A percentile compares a stretch with the other conserved stretches of the same genome.
Conservation (phyloP, 1,140 invertebrate species). For the Drosophila ogumai region DNA sequence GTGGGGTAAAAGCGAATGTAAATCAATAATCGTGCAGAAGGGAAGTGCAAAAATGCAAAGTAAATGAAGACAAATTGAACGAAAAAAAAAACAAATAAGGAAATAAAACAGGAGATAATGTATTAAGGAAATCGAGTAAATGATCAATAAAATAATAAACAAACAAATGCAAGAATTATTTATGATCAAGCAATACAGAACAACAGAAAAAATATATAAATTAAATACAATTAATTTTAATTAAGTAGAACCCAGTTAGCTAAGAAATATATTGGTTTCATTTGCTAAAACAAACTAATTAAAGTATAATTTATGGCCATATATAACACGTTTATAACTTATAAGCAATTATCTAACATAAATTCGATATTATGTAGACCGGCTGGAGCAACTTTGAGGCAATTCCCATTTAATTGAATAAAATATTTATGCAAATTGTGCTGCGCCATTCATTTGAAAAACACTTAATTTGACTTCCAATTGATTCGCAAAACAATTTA, state of each 20-base stretch:
- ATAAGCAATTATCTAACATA: conserved; percentile 14
- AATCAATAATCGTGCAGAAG: conserved; percentile 56
- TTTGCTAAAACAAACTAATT: neutral
- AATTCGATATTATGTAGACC: conserved; percentile 11
- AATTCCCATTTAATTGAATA: conserved; percentile 32
- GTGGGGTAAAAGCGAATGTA: conserved; percentile 50
- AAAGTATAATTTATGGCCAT: neutral
- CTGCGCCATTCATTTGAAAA: conserved; percentile 25
- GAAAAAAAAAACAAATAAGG: conserved; percentile 26
- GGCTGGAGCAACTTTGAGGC: neutral
- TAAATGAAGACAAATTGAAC: conserved; percentile 63
- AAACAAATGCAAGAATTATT: neutral
- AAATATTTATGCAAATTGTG: conserved; percentile 44
- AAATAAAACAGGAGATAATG: conserved; percentile 9
- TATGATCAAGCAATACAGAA: neutral
- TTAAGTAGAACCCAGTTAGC: neutral
- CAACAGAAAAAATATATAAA: neutral
- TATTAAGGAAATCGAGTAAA: neutral
- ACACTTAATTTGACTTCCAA: conserved; percentile 28
- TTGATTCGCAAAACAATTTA: conserved; percentile 59
- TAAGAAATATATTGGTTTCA: neutral
- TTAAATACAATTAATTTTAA: neutral
- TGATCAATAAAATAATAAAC: neutral
- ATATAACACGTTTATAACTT: conserved; percentile 17
- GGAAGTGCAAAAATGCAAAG: conserved; percentile 53